Conservation (phyloP, 2,888 invertebrate genomes). For the Drosophila anomalata region DNA sequence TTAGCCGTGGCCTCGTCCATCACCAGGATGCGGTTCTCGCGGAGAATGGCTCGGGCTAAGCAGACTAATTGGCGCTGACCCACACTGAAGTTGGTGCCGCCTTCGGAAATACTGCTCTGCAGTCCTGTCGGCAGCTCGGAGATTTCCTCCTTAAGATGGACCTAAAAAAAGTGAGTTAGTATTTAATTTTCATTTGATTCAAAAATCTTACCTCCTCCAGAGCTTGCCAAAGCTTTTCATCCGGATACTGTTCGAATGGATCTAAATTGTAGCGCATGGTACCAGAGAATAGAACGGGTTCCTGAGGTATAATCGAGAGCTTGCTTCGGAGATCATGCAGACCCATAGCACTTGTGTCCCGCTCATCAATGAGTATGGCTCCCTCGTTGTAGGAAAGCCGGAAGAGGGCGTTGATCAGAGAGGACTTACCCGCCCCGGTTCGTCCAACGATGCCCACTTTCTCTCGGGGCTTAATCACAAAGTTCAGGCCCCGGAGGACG, state of each 20-base stretch:
- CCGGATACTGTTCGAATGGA: conserved; percentile 92
- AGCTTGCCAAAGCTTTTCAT: conserved; percentile 92
- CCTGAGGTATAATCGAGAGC: conserved; percentile 93
- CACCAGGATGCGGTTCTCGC: conserved; percentile 92
- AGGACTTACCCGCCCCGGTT: conserved; percentile 90
- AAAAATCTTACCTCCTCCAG: conserved; percentile 88
- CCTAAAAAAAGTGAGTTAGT: conserved; percentile 50
- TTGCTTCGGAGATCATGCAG: conserved; percentile 90
- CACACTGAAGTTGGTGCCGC: conserved; percentile 93
- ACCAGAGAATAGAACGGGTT: conserved; percentile 93
- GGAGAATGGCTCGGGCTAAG: conserved; percentile 94
- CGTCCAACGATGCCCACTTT: conserved; percentile 90
- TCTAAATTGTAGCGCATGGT: conserved; percentile 94
- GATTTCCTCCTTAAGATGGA: conserved; percentile 88
- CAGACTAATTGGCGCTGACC: conserved; percentile 96
- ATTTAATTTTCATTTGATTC: neutral
- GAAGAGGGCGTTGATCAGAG: conserved; percentile 89
- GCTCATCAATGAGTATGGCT: conserved; percentile 91
- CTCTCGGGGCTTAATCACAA: conserved; percentile 87
- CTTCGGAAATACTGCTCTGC: conserved; percentile 89
- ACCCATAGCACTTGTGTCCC: conserved; percentile 89
- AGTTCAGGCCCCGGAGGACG: conserved; percentile 89
- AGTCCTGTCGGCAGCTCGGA: conserved; percentile 88
- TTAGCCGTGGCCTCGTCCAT: conserved; percentile 97
- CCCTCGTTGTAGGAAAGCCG: conserved; percentile 92